Evolutionary conservation across 1,140 invertebrate species (phyloP), one percentile per base, ranked within the genome.

Genomic region (Lethrus apterus): DNA sequence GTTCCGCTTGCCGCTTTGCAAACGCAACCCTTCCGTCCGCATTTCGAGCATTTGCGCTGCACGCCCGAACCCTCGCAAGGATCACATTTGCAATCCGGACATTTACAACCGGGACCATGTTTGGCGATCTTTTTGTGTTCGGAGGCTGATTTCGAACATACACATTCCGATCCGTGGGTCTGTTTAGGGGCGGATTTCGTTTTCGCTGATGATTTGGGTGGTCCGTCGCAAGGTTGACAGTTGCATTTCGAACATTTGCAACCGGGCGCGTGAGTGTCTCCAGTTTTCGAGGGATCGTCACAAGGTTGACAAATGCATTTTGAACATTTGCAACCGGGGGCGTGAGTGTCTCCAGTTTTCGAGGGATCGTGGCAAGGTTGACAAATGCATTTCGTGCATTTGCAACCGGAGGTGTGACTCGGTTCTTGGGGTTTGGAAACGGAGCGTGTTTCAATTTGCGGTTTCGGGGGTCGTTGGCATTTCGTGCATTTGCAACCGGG

Each of bases 401-500:
- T 38, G 10, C 35, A 47, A 24, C 41, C 23, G 2, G 35, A 26
- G 7, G 45, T 23, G 26, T 47, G 45, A 21, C n/a, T n/a, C n/a
- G n/a, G n/a, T n/a, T n/a, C n/a, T n/a, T n/a, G n/a, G n/a, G n/a
- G n/a, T n/a, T n/a, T n/a, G n/a, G n/a, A n/a, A n/a, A n/a, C n/a
- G n/a, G n/a, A n/a, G n/a, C n/a, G n/a, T n/a, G n/a, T n/a, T n/a
- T n/a, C n/a, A n/a, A n/a, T n/a, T n/a, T n/a, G n/a, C n/a, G n/a
- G n/a, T n/a, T n/a, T n/a, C n/a, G n/a, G n/a, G n/a, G n/a, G n/a
- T n/a, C n/a, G n/a, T n/a, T n/a, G n/a, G n/a, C n/a, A n/a, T n/a
- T n/a, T n/a, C 5, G 29, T 13, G 14, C 51, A 53, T 9, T 38
- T 43, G 26, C 51, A 55, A 11, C 50, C 46, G 1, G 50, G 35